Percentiles rank a stretch among this genome's conserved stretches.
Evolutionary conservation across 2,797 vertebrate genomes (phyloP).

Genomic region (Thalassophryne amazonica): DNA sequence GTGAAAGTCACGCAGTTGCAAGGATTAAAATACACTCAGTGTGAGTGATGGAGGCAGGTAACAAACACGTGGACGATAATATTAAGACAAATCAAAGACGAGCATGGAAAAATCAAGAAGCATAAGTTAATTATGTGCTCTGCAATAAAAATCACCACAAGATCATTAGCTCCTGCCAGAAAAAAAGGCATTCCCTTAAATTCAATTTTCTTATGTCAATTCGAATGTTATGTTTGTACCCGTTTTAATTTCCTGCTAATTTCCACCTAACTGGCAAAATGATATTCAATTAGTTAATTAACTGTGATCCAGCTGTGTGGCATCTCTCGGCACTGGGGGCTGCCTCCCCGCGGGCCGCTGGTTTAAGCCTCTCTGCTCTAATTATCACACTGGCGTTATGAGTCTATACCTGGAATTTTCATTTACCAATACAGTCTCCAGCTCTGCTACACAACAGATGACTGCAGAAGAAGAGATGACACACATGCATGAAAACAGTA

Average conservation of each 20-base stretch:
- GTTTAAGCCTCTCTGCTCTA: conserved; percentile 74
- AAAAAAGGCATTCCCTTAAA: conserved; percentile 61
- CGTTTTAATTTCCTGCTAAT: conserved; percentile 75
- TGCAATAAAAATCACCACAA: conserved; percentile 42
- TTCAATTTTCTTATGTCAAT: conserved; percentile 67
- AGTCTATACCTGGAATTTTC: conserved; percentile 62
- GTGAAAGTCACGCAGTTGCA: conserved; percentile 41
- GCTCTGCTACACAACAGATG: conserved; percentile 4
- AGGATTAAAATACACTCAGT: neutral
- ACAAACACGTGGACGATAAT: too few relatives aligned
- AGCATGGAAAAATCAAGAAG: conserved; percentile 15
- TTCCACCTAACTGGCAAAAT: conserved; percentile 79
- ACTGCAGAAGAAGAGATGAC: conserved; percentile 8
- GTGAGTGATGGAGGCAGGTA: neutral
- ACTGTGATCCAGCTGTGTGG: conserved; percentile 82
- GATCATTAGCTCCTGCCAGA: conserved; percentile 40
- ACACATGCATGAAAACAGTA: too few relatives aligned
- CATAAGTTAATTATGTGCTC: conserved; percentile 29
- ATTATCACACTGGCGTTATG: conserved; percentile 78
- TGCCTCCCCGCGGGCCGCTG: conserved; percentile 64
- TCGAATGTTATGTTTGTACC: conserved; percentile 72
- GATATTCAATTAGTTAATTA: conserved; percentile 83
- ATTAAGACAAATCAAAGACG: conserved; percentile 20
- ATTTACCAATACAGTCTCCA: conserved; percentile 29
- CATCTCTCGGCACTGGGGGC: conserved; percentile 75